These are phyloP conservation scores for Tenebrosternarchus preto DNA, from an alignment of 2,113 vertebrate species.

Conservation along the genomic window DNA sequence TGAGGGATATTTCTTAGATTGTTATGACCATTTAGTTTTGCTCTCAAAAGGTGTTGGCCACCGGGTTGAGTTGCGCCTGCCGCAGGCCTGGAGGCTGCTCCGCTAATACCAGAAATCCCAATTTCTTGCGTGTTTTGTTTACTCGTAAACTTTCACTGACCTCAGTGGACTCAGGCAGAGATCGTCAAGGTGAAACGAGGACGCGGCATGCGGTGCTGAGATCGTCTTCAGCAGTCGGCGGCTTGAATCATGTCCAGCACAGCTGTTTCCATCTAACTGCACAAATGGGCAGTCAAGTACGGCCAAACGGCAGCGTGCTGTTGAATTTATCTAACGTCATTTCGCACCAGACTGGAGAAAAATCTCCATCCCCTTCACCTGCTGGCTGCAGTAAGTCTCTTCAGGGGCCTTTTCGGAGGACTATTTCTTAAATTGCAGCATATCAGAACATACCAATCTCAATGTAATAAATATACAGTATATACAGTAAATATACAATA, in stretches of 20 bases:
- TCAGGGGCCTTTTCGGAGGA: too few species aligned
- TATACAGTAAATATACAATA: too few species aligned
- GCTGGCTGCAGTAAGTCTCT: too few species aligned
- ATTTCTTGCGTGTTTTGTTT: not conserved
- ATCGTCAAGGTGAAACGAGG: conserved; percentile 26
- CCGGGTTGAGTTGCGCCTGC: not conserved
- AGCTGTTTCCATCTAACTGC: conserved; percentile 25
- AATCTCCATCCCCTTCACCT: too few species aligned
- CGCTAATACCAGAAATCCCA: not conserved
- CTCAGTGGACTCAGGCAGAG: conserved; percentile 28
- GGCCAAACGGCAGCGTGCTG: conserved; percentile 1
- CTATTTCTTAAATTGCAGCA: not conserved
- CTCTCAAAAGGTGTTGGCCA: too few species aligned
- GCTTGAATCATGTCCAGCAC: conserved; percentile 9
- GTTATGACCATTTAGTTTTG: not conserved
- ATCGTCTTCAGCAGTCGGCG: conserved; percentile 7
- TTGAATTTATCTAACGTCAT: conserved; percentile 2
- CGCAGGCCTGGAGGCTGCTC: not conserved
- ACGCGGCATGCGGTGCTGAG: conserved; percentile 13
- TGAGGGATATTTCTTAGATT: not conserved
- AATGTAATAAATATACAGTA: too few species aligned
- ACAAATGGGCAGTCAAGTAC: conserved; percentile 14
- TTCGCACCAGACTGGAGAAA: not conserved
- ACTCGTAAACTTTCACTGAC: conserved; percentile 10
- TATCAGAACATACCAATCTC: not conserved